A percentile compares a stretch with the other conserved stretches of the same genome.
Evolutionary conservation across 30 jellyfish, hydroid and myxozoan genomes (phyloP).

Genomic region (Catostylus mosaicus): DNA sequence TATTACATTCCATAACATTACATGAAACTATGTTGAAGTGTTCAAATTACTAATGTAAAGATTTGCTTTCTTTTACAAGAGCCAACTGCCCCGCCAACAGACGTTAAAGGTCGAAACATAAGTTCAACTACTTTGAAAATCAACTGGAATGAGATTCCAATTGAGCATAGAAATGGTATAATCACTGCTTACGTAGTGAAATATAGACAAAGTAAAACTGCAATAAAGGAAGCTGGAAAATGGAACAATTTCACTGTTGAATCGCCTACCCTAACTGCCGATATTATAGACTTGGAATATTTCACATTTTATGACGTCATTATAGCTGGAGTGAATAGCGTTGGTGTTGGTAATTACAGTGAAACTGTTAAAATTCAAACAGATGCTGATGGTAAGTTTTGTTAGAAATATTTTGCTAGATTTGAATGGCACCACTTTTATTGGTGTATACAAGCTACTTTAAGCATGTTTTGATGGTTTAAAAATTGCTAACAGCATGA

Average conservation of each 20-base stretch:
- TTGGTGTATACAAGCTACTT: too few relatives aligned
- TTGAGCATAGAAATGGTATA: constrained; percentile 30
- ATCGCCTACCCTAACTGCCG: background rate
- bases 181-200: constrained; percentile 10
- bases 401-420: background rate
- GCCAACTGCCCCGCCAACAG: constrained; percentile 53
- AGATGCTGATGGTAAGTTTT: constrained; percentile 30
- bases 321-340: constrained; percentile 13
- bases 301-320: constrained; percentile 20
- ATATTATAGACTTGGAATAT: background rate
- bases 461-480: too few relatives aligned
- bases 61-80: background rate
- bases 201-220: background rate
- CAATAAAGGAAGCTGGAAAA: background rate
- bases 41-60: too few relatives aligned
- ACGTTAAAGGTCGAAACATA: background rate
- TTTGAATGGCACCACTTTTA: too few relatives aligned
- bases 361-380: constrained; percentile 8
- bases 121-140: constrained; percentile 30
- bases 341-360: constrained; percentile 30
- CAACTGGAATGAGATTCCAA: constrained; percentile 22
- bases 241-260: constrained; percentile 19
- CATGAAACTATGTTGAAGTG: too few relatives aligned
- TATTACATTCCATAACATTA: too few relatives aligned
- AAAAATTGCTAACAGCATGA: too few relatives aligned